These are phyloP conservation scores for Phyto melanocephala DNA, from an alignment of 2,888 invertebrate species.

Conservation along the genomic window DNA sequence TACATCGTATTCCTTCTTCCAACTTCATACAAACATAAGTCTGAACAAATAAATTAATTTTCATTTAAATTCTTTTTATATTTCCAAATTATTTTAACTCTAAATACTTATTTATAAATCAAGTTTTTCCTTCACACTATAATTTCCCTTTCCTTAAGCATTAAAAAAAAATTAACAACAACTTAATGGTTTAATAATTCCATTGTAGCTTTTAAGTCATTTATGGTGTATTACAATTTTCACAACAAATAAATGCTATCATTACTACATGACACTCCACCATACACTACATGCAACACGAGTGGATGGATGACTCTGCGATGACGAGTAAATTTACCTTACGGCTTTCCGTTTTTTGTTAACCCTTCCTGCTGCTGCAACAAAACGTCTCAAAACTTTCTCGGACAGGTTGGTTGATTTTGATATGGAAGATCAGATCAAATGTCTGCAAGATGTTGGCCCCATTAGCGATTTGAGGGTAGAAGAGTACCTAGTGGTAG, in stretches of 20 bases:
- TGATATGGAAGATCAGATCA: background rate
- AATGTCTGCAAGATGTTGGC: background rate
- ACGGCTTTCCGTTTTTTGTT: constrained; percentile 1
- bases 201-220: constrained; percentile 31
- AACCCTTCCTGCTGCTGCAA: background rate
- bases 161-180: constrained; percentile 1
- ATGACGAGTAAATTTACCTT: constrained; percentile 22
- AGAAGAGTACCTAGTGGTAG: background rate
- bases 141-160: background rate
- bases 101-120: too few species aligned
- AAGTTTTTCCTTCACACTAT: too few species aligned
- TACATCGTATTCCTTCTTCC: too few species aligned
- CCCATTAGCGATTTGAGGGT: background rate
- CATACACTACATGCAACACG: constrained; percentile 10
- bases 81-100: too few species aligned
- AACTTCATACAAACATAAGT: too few species aligned
- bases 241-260: constrained; percentile 60
- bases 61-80: too few species aligned
- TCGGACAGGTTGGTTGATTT: constrained; percentile 34
- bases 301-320: constrained; percentile 1
- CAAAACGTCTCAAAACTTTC: constrained; percentile 34
- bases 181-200: constrained; percentile 54
- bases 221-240: constrained; percentile 50
- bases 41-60: too few species aligned
- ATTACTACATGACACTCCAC: constrained; percentile 62